These are phyloP conservation scores for Serrognathus titanus DNA, from an alignment of 2,888 invertebrate genomes.

Conservation along the genomic window DNA sequence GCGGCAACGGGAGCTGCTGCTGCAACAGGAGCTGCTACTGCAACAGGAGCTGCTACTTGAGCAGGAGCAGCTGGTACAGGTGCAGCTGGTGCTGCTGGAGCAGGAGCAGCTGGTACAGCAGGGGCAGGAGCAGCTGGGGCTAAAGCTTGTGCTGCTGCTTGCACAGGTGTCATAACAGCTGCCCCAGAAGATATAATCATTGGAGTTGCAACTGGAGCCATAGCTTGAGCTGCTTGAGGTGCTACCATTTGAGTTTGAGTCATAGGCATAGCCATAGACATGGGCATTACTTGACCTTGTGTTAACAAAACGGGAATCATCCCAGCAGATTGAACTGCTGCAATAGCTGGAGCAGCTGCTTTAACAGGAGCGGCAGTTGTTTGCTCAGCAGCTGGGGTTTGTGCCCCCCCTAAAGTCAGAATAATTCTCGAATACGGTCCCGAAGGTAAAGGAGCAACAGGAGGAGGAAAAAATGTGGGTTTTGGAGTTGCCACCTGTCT, in stretches of 20 bases:
- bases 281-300: no score
- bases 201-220: background rate
- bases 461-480: conserved; percentile 39
- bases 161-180: background rate
- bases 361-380: background rate
- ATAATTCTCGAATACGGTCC: conserved; percentile 16
- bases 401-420: conserved; percentile 9
- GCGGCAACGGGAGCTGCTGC: conserved; percentile 8
- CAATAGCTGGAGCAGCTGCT: background rate
- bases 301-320: background rate
- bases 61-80: conserved; percentile 9
- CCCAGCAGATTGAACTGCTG: conserved; percentile 6
- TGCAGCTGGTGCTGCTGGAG: conserved; percentile 7
- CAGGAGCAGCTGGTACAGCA: conserved; percentile 8
- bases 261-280: background rate
- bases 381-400: background rate
- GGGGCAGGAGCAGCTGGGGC: conserved; percentile 12
- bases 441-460: conserved; percentile 36
- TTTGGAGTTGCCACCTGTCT: conserved; percentile 22
- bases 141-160: background rate
- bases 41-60: conserved; percentile 7
- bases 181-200: background rate
- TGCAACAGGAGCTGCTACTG: conserved; percentile 9
- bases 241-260: background rate
- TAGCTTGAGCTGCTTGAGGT: background rate